A percentile compares a stretch with the other conserved stretches of the same genome.
These are phyloP conservation scores for Lysandra coridon DNA, from an alignment of 2,888 invertebrate genomes.

Conservation along the genomic window DNA sequence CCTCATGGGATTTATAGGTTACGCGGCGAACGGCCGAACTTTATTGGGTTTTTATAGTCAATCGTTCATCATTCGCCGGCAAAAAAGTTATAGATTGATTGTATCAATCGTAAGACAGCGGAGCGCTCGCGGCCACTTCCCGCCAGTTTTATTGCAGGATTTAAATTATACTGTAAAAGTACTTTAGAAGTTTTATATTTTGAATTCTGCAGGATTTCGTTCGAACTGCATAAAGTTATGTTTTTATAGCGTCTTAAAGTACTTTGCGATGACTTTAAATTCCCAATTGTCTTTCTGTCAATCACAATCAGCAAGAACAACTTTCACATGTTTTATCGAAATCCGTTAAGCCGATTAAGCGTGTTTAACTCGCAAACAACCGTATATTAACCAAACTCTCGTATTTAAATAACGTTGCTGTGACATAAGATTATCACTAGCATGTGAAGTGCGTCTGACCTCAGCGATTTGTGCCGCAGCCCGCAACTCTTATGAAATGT, in stretches of 20 bases:
- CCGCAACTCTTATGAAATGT: constrained; percentile 60
- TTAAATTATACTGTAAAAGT: constrained; percentile 11
- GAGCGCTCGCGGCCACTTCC: constrained; percentile 1
- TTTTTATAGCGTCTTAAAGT: background rate
- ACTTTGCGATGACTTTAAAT: background rate
- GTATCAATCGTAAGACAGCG: constrained; percentile 31
- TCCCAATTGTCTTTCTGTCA: background rate
- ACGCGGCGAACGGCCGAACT: constrained; percentile 57
- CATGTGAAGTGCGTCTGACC: constrained; percentile 12
- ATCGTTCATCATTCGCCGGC: constrained; percentile 55
- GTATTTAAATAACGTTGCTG: background rate
- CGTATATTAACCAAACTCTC: background rate
- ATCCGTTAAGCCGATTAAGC: background rate
- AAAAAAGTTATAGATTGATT: constrained; percentile 36
- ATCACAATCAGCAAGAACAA: background rate
- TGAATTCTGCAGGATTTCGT: background rate
- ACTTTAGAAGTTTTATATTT: constrained; percentile 7
- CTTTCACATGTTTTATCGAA: background rate
- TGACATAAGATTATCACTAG: background rate
- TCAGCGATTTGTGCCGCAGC: constrained; percentile 49
- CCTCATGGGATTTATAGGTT: constrained; percentile 65
- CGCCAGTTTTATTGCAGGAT: background rate
- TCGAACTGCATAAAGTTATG: background rate
- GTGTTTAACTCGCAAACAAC: background rate
- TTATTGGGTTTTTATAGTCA: constrained; percentile 46